These are phyloP conservation scores for Nautilus pompilius DNA, from an alignment of 1,140 invertebrate genomes.

Conservation along the genomic window DNA sequence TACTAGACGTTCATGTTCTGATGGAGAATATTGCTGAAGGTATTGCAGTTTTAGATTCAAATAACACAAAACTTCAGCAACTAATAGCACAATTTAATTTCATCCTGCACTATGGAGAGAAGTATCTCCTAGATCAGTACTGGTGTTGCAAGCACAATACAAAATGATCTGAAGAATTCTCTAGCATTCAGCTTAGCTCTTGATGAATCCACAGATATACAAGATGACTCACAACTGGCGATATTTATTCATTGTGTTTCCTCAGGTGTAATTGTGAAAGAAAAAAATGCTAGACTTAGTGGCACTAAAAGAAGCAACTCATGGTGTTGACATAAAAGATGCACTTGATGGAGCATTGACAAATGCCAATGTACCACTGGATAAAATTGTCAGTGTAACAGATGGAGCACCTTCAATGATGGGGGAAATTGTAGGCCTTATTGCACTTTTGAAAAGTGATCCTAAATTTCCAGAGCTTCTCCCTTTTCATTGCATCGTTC, in stretches of 20 bases:
- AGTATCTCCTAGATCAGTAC: not conserved
- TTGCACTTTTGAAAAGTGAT: not conserved
- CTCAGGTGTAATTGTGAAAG: not conserved
- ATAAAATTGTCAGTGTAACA: not conserved
- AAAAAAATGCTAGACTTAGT: not conserved
- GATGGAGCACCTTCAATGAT: not conserved
- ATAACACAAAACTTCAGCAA: not conserved
- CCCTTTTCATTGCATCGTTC: not conserved
- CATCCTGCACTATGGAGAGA: not conserved
- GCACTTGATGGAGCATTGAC: not conserved
- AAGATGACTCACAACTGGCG: not conserved
- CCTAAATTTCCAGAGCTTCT: not conserved
- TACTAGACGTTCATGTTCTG: not conserved
- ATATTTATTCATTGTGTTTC: not conserved
- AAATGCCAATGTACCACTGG: not conserved
- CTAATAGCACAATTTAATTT: not conserved
- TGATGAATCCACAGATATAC: not conserved
- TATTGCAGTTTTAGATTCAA: not conserved
- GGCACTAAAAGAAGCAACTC: not conserved
- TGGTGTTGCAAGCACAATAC: not conserved
- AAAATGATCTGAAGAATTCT: not conserved
- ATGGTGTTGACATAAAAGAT: not conserved
- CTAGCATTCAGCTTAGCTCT: not conserved
- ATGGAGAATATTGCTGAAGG: not conserved
- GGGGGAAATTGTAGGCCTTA: not conserved